Evolutionary conservation across 2,113 vertebrate genomes (phyloP), one percentile per base, ranked within the genome.

Genomic region (Stigmatopora argus): DNA sequence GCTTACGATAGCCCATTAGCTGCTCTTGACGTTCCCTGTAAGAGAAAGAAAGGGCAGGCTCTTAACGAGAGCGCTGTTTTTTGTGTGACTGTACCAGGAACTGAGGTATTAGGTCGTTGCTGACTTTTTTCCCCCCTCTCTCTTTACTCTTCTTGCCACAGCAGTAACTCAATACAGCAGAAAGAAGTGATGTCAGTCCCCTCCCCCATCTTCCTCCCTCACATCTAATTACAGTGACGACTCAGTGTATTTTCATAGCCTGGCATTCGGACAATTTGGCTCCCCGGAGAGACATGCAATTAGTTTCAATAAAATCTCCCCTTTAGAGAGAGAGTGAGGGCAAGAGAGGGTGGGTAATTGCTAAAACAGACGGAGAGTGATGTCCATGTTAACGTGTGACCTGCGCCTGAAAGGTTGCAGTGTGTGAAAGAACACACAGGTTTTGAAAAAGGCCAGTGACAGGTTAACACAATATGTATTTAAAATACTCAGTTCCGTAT

Each of bases 1-100:
- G 90, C 85, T 98, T 98, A 69, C 94, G 94, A 77, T 93, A 96
- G 9, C 96, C 95, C 93, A 96, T 94, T 89, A 95, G 84, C 88
- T 97, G 94, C 74, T 97, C 96, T 76, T 97, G 95, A 73, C 93
- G 91, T 84, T 98, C 96, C 90, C 96, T 98, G 90, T 21, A 55
- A 83, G 70, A 74, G 73, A 66, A 66, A 34, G 69, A 65, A 47
- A 63, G 68, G 69, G 66, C 71, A 69, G 80, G 69, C 65, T 69
- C 71, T 84, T 73, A 84, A 68, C 23, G 57, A 78, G 59, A 58
- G 61, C 41, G 58, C 38, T 34, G 7, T 41, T 58, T 45, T 58
- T n/a, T n/a, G n/a, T 15, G 19, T 55, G 51, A 21, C 41, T 1
- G 15, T 53, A 67, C 1, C 0, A 12, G 53, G 53, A 58, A 61